Base-by-base conservation (phyloP, 2,113 vertebrate genomes). In the Prochilodus magdalenae region DNA sequence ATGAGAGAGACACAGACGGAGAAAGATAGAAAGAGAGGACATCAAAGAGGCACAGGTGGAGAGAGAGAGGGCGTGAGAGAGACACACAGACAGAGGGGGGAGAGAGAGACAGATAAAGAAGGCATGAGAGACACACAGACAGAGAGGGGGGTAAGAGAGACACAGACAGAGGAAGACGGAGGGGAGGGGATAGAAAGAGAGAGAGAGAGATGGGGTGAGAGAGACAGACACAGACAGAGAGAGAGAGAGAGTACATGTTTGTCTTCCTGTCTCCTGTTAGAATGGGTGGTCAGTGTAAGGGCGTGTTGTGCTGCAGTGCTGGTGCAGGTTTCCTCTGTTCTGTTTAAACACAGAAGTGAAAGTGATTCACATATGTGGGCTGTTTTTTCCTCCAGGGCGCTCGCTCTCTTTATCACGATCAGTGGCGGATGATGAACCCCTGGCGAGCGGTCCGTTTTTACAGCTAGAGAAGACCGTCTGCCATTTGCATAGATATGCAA, bases 401-500 rank as follows among this genome's bases (percentile, higher is more conserved):
- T 77, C 27, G 27, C 27, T 91, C 76, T 76, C 73, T 83, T 87
- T 57, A 59, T 89, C 91, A 80, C 81, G 82, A 89, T 92, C 84
- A 79, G 85, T 26, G 70, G 86, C 59, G 77, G 84, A 84, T 88
- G 90, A 88, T 88, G 75, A 84, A 85, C 83, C 65, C 79, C 83
- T 83, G 66, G 84, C 75, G 78, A 85, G 63, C 59, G n/a, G 87
- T 80, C 82, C 27, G 63, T 81, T 87, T 88, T 59, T 81, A 78
- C 47, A 30, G 77, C 60, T 82, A 15, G 20, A 83, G 86, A 82
- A 55, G 59, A 33, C 47, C n/a, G 73, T 62, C 74, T 78, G 36
- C 49, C 65, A 93, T 94, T 95, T 94, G 89, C 92, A 93, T 92
- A 90, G 84, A 91, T 91, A 93, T 93, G 92, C 91, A 93, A 93